Evolutionary conservation across 2,797 vertebrate species (phyloP).

Genomic region (Rhinella marina): DNA sequence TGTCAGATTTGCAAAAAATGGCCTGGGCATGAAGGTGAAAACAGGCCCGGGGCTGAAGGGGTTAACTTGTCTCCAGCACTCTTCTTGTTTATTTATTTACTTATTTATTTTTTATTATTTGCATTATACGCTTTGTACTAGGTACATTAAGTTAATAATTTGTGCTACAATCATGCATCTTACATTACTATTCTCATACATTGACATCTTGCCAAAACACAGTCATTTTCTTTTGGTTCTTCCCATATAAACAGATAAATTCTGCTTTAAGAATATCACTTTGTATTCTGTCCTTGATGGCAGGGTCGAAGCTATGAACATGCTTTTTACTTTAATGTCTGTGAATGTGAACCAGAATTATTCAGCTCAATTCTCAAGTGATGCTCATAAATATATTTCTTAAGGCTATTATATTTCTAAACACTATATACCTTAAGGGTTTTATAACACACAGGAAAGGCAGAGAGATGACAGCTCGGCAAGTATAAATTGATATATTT

Average conservation of each 20-base stretch:
- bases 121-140: too few relatives aligned
- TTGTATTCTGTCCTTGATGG: background rate
- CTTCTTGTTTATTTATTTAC: too few relatives aligned
- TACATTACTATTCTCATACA: background rate
- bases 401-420: conserved; percentile 62
- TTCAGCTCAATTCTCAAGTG: conserved; percentile 54
- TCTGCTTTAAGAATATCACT: conserved; percentile 15
- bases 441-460: conserved; percentile 52
- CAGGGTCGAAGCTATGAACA: conserved; percentile 7
- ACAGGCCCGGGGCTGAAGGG: too few relatives aligned
- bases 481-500: conserved; percentile 53
- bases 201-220: conserved; percentile 1
- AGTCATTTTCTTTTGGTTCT: background rate
- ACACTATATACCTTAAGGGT: conserved; percentile 53
- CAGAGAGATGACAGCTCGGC: conserved; percentile 52
- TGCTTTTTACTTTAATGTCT: conserved; percentile 37
- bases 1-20: too few relatives aligned
- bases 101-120: too few relatives aligned
- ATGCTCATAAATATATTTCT: conserved; percentile 60
- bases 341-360: conserved; percentile 39
- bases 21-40: too few relatives aligned
- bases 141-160: background rate
- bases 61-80: too few relatives aligned
- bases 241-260: conserved; percentile 12
- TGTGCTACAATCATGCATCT: too few relatives aligned